Base-by-base conservation (phyloP, 2,113 vertebrate species). In the Peucedramus taeniatus region DNA sequence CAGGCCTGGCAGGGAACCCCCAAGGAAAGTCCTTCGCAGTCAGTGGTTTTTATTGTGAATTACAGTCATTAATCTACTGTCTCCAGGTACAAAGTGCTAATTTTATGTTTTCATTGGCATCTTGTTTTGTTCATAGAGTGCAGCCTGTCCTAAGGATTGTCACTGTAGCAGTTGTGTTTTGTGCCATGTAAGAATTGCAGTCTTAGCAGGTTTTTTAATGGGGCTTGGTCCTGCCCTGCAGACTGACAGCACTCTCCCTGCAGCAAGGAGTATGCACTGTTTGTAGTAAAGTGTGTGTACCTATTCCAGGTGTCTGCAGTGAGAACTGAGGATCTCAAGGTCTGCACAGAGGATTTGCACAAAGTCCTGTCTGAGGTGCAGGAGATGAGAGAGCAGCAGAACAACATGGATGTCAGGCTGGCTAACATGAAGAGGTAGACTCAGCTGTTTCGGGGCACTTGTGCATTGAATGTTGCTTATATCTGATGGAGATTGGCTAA, bases 361-460 rank as follows among this genome's bases (percentile, higher is more conserved):
- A 98, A 96, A 91, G 95, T 97, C 20, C 92, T 97, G 23, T 92
- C 96, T 26, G 97, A 98, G 69, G 83, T 98, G 50, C 96, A 97
- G 86, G 96, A 97, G 35, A 96, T 98, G 91, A 97, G 86, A 54
- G 95, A 97, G 71, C 97, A 97, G 66, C 97, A 98, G 63, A 96
- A 39, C 59, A 97, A 92, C 70, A 96, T 98, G 97, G 96, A 98
- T 59, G 39, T 74, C 82, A 97, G 92, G 74, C 93, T 98, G 92
- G 94, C 84, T 53, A 97, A 93, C 93, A 96, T 98, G 96, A 98
- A 97, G 91, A 97, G 97, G 97, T 98, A 93, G 65, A 82, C 92
- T 57, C 35, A 0, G 69, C 59, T 69, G 50, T 78, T 89, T 85
- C 5, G 10, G 79, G 56, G 37, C 9, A 3, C 59, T 78, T 89